Evolutionary conservation across 2,113 vertebrate genomes (phyloP), one percentile per base, ranked within the genome.

Genomic region (Oryzias melastigma): DNA sequence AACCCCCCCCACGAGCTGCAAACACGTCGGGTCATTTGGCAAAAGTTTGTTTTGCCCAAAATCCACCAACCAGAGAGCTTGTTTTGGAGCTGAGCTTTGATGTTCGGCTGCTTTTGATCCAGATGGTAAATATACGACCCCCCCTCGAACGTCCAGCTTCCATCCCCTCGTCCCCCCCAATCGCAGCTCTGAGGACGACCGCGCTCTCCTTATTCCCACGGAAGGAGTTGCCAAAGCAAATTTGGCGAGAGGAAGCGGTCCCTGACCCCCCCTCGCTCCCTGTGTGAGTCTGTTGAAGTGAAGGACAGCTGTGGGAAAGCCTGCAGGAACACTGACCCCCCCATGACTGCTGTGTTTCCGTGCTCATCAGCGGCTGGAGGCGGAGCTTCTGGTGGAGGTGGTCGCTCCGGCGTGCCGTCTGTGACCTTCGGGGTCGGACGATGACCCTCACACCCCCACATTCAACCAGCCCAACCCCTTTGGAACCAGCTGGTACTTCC

Each of bases 171-270:
- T 18, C 46, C 71, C 62, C 69, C 68, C 71, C 69, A 47, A 67
- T 40, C 62, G 58, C 54, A 61, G 72, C 56, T 68, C 48, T 0
- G 59, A 74, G 52, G 74, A 83, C 56, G 81, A 41, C 78, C 25
- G 66, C 49, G 74, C 62, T 78, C 43, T 58, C 65, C 82, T 83
- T 60, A 84, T 89, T 94, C 92, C 92, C 92, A 93, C 88, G 85
- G 81, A 86, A 69, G 77, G 58, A 52, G 44, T 84, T 92, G 92
- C 94, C 94, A 92, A 80, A 68, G 78, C 79, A 93, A 92, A 85
- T 77, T 68, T 80, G 68, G 65, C 10, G 62, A 89, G 86, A 92
- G 91, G 83, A 92, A 91, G 82, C 84, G 84, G 91, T 80, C 73
- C 52, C 62, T 65, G 62, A 73, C 71, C 62, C 61, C 65, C 75